Evolutionary conservation across 2,888 invertebrate species (phyloP).

Genomic region (Neoitamus cyanurus): DNA sequence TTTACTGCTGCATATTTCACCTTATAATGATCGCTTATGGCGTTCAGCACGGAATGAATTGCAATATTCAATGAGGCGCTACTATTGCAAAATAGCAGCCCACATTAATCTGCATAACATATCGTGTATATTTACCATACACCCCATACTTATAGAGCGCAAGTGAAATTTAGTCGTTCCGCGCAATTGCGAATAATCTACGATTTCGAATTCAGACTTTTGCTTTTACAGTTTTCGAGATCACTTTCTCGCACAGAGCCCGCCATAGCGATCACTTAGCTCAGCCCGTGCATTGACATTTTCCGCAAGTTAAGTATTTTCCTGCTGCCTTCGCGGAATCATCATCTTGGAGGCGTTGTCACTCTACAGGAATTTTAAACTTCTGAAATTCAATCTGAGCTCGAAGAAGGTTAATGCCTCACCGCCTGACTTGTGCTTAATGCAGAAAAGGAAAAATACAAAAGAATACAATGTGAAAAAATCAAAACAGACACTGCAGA

Average conservation of each 20-base stretch:
- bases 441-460: conserved; percentile 7
- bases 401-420: conserved; percentile 39
- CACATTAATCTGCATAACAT: neutral
- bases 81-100: neutral
- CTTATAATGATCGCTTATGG: neutral
- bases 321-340: neutral
- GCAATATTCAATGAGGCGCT: neutral
- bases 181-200: neutral
- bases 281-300: neutral
- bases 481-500: conserved; percentile 7
- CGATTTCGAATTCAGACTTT: conserved; percentile 1
- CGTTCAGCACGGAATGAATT: neutral
- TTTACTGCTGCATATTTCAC: neutral
- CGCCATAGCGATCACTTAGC: neutral
- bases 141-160: neutral
- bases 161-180: neutral
- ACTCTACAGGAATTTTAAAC: neutral
- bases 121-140: neutral
- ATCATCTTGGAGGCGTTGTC: neutral
- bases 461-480: conserved; percentile 21
- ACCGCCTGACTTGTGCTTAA: conserved; percentile 1
- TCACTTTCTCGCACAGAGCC: neutral
- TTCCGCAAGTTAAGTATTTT: neutral
- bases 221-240: neutral
- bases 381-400: conserved; percentile 32